phyloP scores from a whole-genome alignment of 2,797 vertebrate species.

The Malacoctenus gilli region DNA sequence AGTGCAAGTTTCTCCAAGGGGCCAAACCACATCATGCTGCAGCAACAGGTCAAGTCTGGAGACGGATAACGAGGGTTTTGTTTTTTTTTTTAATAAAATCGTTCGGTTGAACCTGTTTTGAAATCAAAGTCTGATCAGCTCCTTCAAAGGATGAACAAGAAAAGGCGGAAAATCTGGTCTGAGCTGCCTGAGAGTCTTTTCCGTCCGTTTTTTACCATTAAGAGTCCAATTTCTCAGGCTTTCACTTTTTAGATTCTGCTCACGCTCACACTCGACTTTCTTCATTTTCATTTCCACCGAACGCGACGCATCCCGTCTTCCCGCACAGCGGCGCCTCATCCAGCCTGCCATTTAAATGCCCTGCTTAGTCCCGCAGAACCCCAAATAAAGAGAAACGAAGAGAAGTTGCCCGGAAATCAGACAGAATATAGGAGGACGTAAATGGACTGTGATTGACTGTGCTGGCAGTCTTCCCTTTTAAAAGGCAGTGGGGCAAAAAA shows the following conservation, averaged over 20 bases:
- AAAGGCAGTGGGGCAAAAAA: no score
- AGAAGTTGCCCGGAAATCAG: neutral
- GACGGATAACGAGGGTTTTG: no score
- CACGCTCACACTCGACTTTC: no score
- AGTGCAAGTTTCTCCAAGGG: neutral
- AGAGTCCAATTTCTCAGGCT: no score
- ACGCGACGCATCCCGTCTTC: no score
- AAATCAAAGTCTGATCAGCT: neutral
- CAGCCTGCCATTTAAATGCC: no score
- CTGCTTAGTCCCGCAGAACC: constrained; percentile 6
- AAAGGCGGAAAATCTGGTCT: neutral
- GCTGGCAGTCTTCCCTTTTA: neutral
- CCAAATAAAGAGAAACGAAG: neutral
- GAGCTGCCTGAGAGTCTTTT: no score
- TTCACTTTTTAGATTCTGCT: no score
- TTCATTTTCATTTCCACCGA: constrained; percentile 7
- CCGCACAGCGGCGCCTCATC: no score
- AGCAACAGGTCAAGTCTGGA: no score
- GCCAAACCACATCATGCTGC: no score
- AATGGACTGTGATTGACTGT: neutral
- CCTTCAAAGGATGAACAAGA: neutral
- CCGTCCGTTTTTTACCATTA: no score
- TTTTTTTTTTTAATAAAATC: neutral
- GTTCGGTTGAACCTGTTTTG: neutral
- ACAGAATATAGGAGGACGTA: neutral